Evolutionary conservation across 2,797 vertebrate species (phyloP), one percentile per base, ranked within the genome.

Genomic region (Myotis daubentonii): DNA sequence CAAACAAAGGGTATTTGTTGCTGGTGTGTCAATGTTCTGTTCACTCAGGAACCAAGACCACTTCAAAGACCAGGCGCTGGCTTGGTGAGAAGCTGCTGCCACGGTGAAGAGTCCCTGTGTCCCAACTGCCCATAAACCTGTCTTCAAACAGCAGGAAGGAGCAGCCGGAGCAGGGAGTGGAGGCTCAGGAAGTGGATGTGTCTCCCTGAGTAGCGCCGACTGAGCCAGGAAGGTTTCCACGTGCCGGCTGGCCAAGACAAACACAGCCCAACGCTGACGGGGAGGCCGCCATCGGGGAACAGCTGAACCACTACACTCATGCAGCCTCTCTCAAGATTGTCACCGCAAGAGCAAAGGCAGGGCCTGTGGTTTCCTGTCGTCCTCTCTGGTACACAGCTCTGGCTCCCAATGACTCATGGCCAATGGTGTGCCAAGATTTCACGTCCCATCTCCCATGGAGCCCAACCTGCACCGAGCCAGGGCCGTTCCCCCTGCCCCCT

Each of bases 311-410:
- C 97, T 96, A 94, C 96, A 96, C 95, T 95, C 95, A 97, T 84
- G 71, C 95, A 93, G 87, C 95, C 96, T 98, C 97, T 97, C 76
- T 78, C 96, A 96, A 97, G 97, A 97, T 94, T 93, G 96, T 93
- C 91, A 80, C 97, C 96, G 79, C 97, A 98, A 94, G 95, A 96
- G 96, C 76, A 30, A 97, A 98, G 96, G 96, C 96, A 97, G 96
- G 95, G 95, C 96, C 97, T 98, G 97, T 98, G 98, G 98, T 97
- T 98, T 98, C 96, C 97, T 97, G 95, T 91, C 57, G 68, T 96
- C 97, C 93, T 97, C 96, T 97, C 96, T 95, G 94, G 92, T 80
- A 80, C 76, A 92, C 3, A 36, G 85, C 70, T 95, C 0, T 0
- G 76, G 83, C 93, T 98, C 87, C 93, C 95, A 97, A 93, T 1